Base-by-base conservation (phyloP, 2,888 invertebrate species). In the Clunio marinus region DNA sequence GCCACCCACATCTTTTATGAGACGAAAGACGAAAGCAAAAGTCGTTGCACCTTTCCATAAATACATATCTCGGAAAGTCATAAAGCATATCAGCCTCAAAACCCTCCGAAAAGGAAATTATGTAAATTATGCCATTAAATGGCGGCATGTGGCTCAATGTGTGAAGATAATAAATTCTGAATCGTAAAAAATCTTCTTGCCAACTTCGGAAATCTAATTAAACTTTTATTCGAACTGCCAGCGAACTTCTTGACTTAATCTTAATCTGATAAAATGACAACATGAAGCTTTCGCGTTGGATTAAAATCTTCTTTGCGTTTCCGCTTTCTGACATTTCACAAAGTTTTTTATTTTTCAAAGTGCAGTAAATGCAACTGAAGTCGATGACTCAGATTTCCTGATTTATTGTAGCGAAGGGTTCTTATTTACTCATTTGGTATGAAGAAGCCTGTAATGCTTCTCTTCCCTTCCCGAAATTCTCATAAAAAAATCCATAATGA, bases 91-190 rank as follows among this genome's bases (percentile, higher is more conserved):
- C n/a, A 32, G 32, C 27, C 5, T 13, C 4, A 2, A 25, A 20
- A 57, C 13, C 57, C 57, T 57, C 27, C 27, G 8, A 13, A 8
- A 2, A 55, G 13, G 25, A 27, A 57, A 57, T 57, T 57, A 57
- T 57, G 57, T 57, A 57, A 57, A 57, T 57, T 4, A 57, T 25
- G 57, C 22, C 27, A 57, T 57, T 57, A 57, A 57, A 57, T 13
- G 57, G 8, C 15, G 27, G 57, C 57, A 57, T 57, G 57, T 22
- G 57, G 57, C 15, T n/a, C 20, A n/a, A 57, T 57, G 57, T 57
- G 57, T 57, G 57, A 57, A 57, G 57, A 57, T 27, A 7, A 57
- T 57, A 57, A 57, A 57, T 24, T 51, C 51, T 57, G 57, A 27
- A 57, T 8, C 57, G 25, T 57, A 57, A 57, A 57, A 57, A 27